A percentile compares a stretch with the other conserved stretches of the same genome.
phyloP scores from a whole-genome alignment of 2,888 invertebrate genomes.

The Tipula confusa region DNA sequence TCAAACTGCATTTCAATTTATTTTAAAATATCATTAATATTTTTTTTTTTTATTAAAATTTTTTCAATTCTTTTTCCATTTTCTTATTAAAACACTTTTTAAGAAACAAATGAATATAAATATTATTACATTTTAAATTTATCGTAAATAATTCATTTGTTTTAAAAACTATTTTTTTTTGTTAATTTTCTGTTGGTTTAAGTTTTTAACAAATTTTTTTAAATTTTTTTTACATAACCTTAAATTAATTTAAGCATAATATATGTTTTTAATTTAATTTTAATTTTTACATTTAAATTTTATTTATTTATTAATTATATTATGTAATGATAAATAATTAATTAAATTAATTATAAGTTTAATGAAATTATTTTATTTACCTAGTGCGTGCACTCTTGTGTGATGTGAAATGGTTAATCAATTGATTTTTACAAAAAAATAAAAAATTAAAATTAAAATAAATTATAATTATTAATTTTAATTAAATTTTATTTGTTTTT shows the following conservation, averaged over 20 bases:
- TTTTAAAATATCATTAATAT: background rate
- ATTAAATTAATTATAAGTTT: background rate
- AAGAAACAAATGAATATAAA: background rate
- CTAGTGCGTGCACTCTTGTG: no score
- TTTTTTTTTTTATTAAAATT: background rate
- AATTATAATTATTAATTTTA: background rate
- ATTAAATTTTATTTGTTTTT: slow-evolving; percentile 13
- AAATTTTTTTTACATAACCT: background rate
- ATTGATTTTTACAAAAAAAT: background rate
- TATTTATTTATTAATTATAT: background rate
- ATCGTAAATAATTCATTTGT: background rate
- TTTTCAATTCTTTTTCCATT: background rate
- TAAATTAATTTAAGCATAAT: background rate
- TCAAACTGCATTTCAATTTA: background rate
- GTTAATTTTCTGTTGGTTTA: background rate
- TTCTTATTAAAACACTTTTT: background rate
- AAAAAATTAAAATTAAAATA: no score
- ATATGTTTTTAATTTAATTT: background rate
- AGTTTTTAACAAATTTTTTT: background rate
- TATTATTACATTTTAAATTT: background rate
- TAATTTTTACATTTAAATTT: slow-evolving; percentile 1
- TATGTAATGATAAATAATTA: background rate
- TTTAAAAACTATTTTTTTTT: background rate
- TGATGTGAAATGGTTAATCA: background rate
- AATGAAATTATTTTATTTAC: background rate